A percentile compares a stretch with the other conserved stretches of the same genome.
phyloP scores from a whole-genome alignment of 2,888 invertebrate genomes.

The Meteorus cinctellus region DNA sequence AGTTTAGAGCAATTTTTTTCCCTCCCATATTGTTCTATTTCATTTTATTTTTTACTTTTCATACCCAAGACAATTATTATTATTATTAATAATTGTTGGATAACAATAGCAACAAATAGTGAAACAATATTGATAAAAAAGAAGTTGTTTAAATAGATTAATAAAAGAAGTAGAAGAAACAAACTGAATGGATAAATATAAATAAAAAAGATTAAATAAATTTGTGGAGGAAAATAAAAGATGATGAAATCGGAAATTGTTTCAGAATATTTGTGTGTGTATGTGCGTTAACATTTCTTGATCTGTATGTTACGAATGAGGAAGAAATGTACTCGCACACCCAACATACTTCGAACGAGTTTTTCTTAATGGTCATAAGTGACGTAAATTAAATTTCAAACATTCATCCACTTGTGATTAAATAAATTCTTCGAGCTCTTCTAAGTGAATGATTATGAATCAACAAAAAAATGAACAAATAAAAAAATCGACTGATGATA shows the following conservation, averaged over 20 bases:
- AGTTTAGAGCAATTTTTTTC: not conserved
- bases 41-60: not conserved
- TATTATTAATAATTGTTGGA: not conserved
- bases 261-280: not conserved
- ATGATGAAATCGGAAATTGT: not conserved
- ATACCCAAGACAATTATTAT: not conserved
- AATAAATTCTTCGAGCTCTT: too few relatives aligned
- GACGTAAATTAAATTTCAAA: not conserved
- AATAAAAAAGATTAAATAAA: not conserved
- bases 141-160: not conserved
- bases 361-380: slow-evolving; percentile 1
- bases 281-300: not conserved
- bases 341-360: not conserved
- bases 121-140: not conserved
- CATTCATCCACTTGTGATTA: not conserved
- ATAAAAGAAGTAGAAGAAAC: not conserved
- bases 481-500: too few relatives aligned
- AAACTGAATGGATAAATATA: not conserved
- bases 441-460: too few relatives aligned
- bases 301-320: slow-evolving; percentile 1
- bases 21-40: not conserved
- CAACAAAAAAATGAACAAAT: too few relatives aligned
- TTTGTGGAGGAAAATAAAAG: not conserved
- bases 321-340: not conserved
- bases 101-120: not conserved